Conservation (phyloP, 2,797 vertebrate species). For the Pagetopsis macropterus region DNA sequence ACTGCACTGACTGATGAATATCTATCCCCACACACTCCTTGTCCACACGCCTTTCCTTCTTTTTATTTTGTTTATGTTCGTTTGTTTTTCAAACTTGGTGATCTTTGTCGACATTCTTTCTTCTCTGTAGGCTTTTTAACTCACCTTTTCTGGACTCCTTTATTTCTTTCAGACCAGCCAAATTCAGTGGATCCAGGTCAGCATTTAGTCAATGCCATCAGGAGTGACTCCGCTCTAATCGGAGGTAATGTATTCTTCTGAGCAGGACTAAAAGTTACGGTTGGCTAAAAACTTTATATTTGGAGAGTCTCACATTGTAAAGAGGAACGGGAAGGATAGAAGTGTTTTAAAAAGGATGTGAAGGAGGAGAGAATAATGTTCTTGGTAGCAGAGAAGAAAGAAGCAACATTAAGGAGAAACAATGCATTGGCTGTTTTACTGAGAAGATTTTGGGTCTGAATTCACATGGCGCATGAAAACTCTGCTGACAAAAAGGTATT, state of each 20-base stretch:
- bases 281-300: background rate
- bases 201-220: constrained; percentile 89
- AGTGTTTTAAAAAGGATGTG: background rate
- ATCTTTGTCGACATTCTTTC: background rate
- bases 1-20: constrained; percentile 23
- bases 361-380: background rate
- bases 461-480: constrained; percentile 9
- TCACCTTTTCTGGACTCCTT: background rate
- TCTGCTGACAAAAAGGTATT: constrained; percentile 40
- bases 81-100: background rate
- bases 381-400: background rate
- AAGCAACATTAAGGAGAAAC: background rate
- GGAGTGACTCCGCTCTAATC: constrained; percentile 92
- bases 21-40: constrained; percentile 1
- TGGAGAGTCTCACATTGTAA: background rate
- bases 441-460: background rate
- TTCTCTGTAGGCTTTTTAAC: background rate
- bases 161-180: constrained; percentile 86
- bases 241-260: constrained; percentile 86
- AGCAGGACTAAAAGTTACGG: background rate
- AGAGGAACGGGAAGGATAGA: background rate
- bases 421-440: constrained; percentile 2
- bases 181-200: constrained; percentile 89
- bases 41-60: background rate
- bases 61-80: background rate